Base-by-base conservation (phyloP, 2,113 vertebrate species). In the Brachypodius melanocephalos region DNA sequence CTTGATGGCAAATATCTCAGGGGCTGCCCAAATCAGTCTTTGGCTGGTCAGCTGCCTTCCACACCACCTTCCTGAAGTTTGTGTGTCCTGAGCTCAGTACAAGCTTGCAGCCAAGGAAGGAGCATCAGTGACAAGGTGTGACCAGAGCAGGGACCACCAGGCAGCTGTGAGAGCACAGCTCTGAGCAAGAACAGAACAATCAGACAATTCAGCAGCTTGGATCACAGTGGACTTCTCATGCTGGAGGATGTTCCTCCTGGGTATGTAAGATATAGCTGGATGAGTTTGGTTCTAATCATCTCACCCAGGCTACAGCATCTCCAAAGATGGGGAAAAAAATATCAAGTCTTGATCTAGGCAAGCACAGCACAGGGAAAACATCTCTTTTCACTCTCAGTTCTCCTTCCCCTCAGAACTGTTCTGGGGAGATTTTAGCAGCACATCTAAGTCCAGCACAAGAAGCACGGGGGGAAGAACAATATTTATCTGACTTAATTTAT, bases 91-190 rank as follows among this genome's bases (percentile, higher is more conserved):
- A 28, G 16, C 24, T 42, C 46, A 25, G 10, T 3, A 4, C n/a
- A 34, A 11, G 29, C 14, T 1, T 1, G 4, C 19, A 36, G 65
- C 14, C 17, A 12, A 61, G 48, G 5, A 88, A 28, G 40, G 46
- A 77, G 14, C 4, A 14, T 12, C 59, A 17, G 34, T 3, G 46
- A 34, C 22, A 49, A 22, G 42, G 42, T 45, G 63, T 18, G 10
- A 24, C 0, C 28, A 15, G 20, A 20, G 10, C 0, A 2, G 36
- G 10, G 20, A 25, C 6, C 38, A 5, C 8, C 4, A 1, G 2
- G 1, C 4, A 13, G 65, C 7, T 55, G 6, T 14, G 49, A 20
- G 17, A 58, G 28, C 3, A 3, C 19, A 4, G n/a, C 69, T 2
- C 32, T 26, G n/a, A 34, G 29, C 54, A 36, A 31, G n/a, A 24